Conservation (phyloP, 1,140 invertebrate species). For the Drosophila suzukii region DNA sequence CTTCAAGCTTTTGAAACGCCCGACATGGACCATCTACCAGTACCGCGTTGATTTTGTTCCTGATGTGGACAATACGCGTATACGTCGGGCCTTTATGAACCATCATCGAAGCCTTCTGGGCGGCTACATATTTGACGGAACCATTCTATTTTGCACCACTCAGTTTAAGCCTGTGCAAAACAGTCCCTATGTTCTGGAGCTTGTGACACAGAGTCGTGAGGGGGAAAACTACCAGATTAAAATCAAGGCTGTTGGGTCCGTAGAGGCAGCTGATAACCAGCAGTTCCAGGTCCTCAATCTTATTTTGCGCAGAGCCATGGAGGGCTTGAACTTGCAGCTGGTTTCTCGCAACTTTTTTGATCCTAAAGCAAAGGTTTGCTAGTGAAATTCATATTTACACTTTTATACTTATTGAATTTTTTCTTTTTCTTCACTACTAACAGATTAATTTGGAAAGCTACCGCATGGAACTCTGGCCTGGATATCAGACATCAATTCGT, state of each 20-base stretch:
- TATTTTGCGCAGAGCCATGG: conserved; percentile 89
- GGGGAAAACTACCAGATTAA: conserved; percentile 74
- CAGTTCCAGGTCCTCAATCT: conserved; percentile 85
- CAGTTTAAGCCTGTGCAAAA: conserved; percentile 29
- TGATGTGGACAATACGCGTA: conserved; percentile 81
- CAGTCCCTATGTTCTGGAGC: conserved; percentile 41
- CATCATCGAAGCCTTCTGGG: conserved; percentile 56
- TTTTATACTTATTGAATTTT: neutral
- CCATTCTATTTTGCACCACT: conserved; percentile 78
- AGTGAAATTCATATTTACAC: neutral
- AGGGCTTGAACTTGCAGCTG: conserved; percentile 87
- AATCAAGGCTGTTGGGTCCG: conserved; percentile 60
- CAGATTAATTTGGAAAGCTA: conserved; percentile 75
- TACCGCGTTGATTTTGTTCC: conserved; percentile 93
- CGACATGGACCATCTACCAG: conserved; percentile 91
- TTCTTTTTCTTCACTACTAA: too few relatives aligned
- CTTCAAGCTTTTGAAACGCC: conserved; percentile 88
- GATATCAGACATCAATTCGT: conserved; percentile 91
- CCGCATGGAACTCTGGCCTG: conserved; percentile 89
- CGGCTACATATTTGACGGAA: conserved; percentile 86
- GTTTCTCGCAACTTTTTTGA: conserved; percentile 93
- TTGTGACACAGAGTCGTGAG: conserved; percentile 65
- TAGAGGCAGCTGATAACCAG: conserved; percentile 62
- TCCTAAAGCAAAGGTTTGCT: conserved; percentile 86
- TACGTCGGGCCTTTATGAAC: conserved; percentile 56